These are phyloP conservation scores for Pollimyrus isidori DNA, from an alignment of 2,113 vertebrate species.

Conservation along the genomic window DNA sequence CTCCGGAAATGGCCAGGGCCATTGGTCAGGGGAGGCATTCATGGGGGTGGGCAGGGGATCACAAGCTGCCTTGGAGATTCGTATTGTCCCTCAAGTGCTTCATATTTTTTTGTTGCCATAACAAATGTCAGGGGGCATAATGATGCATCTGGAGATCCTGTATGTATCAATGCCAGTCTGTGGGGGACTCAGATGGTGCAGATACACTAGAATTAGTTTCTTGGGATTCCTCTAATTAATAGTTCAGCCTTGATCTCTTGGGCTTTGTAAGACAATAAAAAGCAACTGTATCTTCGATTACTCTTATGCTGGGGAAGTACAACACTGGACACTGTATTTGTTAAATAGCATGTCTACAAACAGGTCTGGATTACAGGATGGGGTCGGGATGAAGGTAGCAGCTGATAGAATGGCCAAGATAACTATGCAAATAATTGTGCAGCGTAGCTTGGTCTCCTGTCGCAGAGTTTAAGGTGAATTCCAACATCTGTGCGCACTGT, in stretches of 20 bases:
- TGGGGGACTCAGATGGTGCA: background rate
- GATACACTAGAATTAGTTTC: background rate
- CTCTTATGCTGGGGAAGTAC: background rate
- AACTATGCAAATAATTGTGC: background rate
- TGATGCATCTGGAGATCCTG: background rate
- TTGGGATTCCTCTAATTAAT: background rate
- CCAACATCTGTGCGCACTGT: background rate
- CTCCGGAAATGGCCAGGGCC: slow-evolving; percentile 16
- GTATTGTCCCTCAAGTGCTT: slow-evolving; percentile 32
- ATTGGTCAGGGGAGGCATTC: slow-evolving; percentile 33
- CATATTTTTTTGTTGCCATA: background rate
- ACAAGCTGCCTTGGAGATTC: slow-evolving; percentile 41
- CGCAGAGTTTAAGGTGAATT: background rate
- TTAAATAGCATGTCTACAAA: background rate
- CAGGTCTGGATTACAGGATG: background rate
- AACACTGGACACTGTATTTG: background rate
- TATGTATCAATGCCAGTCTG: background rate
- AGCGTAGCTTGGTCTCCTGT: background rate
- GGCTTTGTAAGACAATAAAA: background rate
- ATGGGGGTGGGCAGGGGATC: slow-evolving; percentile 46
- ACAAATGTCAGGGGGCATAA: slow-evolving; percentile 9
- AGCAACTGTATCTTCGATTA: background rate
- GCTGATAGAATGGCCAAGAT: background rate
- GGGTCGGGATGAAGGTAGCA: background rate
- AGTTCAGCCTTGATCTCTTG: background rate